These are phyloP conservation scores for Crocallis elinguaria DNA, from an alignment of 2,888 invertebrate genomes.

Conservation along the genomic window DNA sequence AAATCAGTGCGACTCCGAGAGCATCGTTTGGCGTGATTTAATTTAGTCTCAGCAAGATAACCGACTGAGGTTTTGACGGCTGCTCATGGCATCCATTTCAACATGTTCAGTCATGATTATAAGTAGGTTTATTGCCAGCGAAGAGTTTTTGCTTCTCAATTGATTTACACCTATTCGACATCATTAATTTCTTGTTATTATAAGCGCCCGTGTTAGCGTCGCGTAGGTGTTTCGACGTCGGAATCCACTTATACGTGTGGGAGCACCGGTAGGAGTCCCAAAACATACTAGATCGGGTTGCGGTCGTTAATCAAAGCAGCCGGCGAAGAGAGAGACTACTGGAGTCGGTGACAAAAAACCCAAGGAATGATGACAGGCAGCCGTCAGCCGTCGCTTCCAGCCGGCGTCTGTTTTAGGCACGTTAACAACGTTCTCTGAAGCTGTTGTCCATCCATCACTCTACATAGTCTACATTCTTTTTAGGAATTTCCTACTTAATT, in stretches of 20 bases:
- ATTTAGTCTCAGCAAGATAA: constrained; percentile 24
- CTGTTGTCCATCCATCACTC: constrained; percentile 48
- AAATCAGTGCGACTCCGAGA: constrained; percentile 28
- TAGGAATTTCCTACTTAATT: constrained; percentile 7
- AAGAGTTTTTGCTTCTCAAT: constrained; percentile 43
- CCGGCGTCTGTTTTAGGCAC: constrained; percentile 47
- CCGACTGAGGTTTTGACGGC: constrained; percentile 4
- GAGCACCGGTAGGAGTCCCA: constrained; percentile 51
- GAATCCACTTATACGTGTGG: constrained; percentile 65
- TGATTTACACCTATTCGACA: constrained; percentile 57
- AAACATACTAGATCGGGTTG: constrained; percentile 67
- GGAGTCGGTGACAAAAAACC: constrained; percentile 61
- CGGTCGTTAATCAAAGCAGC: constrained; percentile 72
- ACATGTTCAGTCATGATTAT: constrained; percentile 13
- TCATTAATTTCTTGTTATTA: constrained; percentile 62
- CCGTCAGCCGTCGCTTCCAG: constrained; percentile 45
- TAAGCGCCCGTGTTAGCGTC: constrained; percentile 47
- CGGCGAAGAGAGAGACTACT: constrained; percentile 53
- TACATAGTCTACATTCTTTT: constrained; percentile 14
- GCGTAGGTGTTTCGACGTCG: constrained; percentile 53
- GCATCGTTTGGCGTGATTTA: constrained; percentile 27
- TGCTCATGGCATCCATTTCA: constrained; percentile 17
- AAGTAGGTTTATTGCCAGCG: constrained; percentile 31
- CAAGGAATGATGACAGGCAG: constrained; percentile 55
- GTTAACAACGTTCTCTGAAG: constrained; percentile 53